Percentiles rank a stretch among this genome's conserved stretches.
These are phyloP conservation scores for Rhinoraja longicauda DNA, from an alignment of 2,797 vertebrate genomes.

Conservation along the genomic window DNA sequence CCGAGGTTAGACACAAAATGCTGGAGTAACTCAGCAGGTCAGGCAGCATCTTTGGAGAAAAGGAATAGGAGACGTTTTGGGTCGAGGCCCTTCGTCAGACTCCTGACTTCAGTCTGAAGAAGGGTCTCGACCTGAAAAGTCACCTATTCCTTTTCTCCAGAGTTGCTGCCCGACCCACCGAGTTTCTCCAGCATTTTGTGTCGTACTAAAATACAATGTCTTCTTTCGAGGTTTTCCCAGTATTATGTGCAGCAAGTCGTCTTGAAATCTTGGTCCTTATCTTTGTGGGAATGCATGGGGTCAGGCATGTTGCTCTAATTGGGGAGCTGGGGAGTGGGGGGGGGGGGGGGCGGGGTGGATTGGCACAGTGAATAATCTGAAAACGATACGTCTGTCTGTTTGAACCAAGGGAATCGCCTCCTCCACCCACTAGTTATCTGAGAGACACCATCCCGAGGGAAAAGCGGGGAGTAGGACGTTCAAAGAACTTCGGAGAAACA, in stretches of 20 bases:
- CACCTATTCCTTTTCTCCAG: too few species aligned
- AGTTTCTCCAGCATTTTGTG: too few species aligned
- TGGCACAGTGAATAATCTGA: slow-evolving; percentile 55
- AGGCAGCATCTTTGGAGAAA: too few species aligned
- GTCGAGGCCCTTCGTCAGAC: too few species aligned
- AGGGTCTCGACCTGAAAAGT: too few species aligned
- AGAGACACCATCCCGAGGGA: slow-evolving; percentile 74
- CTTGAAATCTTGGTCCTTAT: slow-evolving; percentile 40
- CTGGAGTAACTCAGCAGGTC: too few species aligned
- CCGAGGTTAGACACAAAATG: too few species aligned
- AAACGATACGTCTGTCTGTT: slow-evolving; percentile 78
- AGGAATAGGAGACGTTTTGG: too few species aligned
- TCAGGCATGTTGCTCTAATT: slow-evolving; percentile 56
- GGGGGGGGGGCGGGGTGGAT: not conserved
- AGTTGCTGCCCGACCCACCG: too few species aligned
- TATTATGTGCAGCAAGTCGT: not conserved
- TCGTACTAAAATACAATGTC: not conserved
- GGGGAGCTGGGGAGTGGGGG: slow-evolving; percentile 45
- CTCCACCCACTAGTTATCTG: slow-evolving; percentile 71
- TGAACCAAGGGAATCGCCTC: slow-evolving; percentile 66
- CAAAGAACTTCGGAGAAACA: slow-evolving; percentile 62
- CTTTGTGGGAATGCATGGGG: slow-evolving; percentile 52
- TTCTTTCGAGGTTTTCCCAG: not conserved
- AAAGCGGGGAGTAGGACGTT: slow-evolving; percentile 60
- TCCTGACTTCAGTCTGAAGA: too few species aligned